Evolutionary conservation across 37 sponge, comb jelly and placozoan species (phyloP).

Genomic region (Crambe crambe): DNA sequence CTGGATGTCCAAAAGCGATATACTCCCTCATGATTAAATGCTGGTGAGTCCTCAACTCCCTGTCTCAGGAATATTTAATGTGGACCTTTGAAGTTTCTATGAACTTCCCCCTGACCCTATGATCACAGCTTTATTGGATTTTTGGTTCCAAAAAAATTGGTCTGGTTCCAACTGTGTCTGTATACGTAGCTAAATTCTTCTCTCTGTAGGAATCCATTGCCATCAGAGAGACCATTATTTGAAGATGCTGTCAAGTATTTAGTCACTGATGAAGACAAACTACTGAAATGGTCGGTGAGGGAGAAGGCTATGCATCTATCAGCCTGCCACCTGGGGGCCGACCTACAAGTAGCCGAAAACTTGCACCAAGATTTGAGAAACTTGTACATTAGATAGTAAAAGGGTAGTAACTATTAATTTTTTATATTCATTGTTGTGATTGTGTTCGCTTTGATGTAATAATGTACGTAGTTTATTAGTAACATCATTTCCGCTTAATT

Average conservation of each 20-base stretch:
- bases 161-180: no score
- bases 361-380: conserved; percentile 30
- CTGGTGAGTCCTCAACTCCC: conserved; percentile 71
- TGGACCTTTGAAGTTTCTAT: no score
- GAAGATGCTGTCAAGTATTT: conserved; percentile 2
- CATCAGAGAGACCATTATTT: conserved; percentile 23
- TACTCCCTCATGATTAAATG: conserved; percentile 73
- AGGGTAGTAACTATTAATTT: not conserved
- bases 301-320: conserved; percentile 23
- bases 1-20: conserved; percentile 65
- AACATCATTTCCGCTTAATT: not conserved
- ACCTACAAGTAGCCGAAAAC: conserved; percentile 7
- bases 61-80: no score
- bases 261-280: not conserved
- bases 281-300: conserved; percentile 44
- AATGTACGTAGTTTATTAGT: not conserved
- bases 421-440: not conserved
- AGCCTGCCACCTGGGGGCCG: conserved; percentile 26
- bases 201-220: conserved; percentile 40
- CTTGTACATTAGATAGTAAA: not conserved
- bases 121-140: no score
- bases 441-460: no score
- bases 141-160: no score
- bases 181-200: no score
- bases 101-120: no score